A percentile compares a stretch with the other conserved stretches of the same genome.
These are phyloP conservation scores for Sorex maritimensis DNA, from an alignment of 2,797 vertebrate genomes.

Conservation along the genomic window DNA sequence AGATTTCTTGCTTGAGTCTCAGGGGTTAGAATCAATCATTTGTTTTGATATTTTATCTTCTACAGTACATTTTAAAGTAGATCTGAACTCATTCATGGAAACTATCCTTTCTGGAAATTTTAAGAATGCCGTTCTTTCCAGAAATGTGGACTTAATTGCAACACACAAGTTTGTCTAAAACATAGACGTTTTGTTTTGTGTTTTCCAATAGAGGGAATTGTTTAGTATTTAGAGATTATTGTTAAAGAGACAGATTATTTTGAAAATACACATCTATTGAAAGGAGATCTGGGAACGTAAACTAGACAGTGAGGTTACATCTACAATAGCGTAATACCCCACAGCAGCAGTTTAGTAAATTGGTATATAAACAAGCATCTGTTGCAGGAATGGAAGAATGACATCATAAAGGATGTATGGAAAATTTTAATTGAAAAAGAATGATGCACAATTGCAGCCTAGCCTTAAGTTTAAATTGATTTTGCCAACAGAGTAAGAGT, in stretches of 20 bases:
- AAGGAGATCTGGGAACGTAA: slow-evolving; percentile 80
- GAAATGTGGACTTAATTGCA: slow-evolving; percentile 73
- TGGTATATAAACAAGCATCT: slow-evolving; percentile 92
- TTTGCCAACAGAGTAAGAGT: slow-evolving; percentile 90
- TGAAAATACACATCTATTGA: slow-evolving; percentile 84
- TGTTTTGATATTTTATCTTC: slow-evolving; percentile 49
- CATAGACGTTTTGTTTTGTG: slow-evolving; percentile 21
- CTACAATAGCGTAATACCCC: slow-evolving; percentile 87
- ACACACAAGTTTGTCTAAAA: slow-evolving; percentile 7
- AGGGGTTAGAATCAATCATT: slow-evolving; percentile 63
- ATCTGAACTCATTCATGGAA: slow-evolving; percentile 59
- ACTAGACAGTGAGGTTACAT: slow-evolving; percentile 86
- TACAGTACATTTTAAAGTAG: slow-evolving; percentile 54
- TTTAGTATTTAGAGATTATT: slow-evolving; percentile 78
- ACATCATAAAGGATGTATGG: slow-evolving; percentile 93
- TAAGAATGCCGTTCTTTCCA: slow-evolving; percentile 66
- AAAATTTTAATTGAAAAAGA: slow-evolving; percentile 93
- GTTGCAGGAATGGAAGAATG: slow-evolving; percentile 92
- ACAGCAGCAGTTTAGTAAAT: slow-evolving; percentile 90
- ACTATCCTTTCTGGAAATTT: slow-evolving; percentile 63
- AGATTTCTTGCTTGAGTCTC: slow-evolving; percentile 54
- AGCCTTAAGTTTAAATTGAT: slow-evolving; percentile 92
- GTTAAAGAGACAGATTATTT: slow-evolving; percentile 83
- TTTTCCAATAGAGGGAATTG: slow-evolving; percentile 21
- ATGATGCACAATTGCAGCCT: slow-evolving; percentile 90